phyloP scores from a whole-genome alignment of 2,888 invertebrate genomes.

The Morpho helenor region DNA sequence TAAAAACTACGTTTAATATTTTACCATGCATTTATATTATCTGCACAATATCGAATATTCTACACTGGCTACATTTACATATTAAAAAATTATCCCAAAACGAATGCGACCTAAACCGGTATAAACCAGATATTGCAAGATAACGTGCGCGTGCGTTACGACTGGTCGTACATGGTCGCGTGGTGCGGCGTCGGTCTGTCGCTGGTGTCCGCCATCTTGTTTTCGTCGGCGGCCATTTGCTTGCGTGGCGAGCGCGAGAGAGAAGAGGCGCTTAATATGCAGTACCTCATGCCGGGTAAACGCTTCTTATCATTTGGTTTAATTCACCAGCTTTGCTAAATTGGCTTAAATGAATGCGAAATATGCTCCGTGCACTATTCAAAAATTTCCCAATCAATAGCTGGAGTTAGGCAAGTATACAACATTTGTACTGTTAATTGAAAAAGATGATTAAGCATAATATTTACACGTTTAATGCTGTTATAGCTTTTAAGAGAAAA shows the following conservation, averaged over 20 bases:
- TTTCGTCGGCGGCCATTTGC: slow-evolving; percentile 96
- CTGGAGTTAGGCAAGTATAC: no score
- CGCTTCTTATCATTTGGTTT: slow-evolving; percentile 14
- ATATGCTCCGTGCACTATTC: no score
- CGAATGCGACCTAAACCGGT: slow-evolving; percentile 30
- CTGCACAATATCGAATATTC: no score
- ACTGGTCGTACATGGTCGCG: slow-evolving; percentile 98
- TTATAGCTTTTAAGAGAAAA: no score
- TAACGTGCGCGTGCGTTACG: slow-evolving; percentile 91
- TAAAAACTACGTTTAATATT: no score
- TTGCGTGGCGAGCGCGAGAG: slow-evolving; percentile 95
- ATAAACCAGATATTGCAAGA: slow-evolving; percentile 89
- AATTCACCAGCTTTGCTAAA: slow-evolving; percentile 5
- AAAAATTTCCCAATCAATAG: background rate
- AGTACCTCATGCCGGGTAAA: slow-evolving; percentile 97
- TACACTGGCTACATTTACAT: no score
- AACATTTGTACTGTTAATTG: no score
- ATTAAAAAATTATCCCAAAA: no score
- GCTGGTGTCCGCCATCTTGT: slow-evolving; percentile 93
- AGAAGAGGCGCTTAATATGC: slow-evolving; percentile 98
- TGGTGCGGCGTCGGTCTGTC: slow-evolving; percentile 97
- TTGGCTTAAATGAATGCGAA: background rate
- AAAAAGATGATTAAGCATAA: no score
- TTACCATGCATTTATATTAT: no score
- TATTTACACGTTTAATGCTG: no score